Percentiles rank a stretch among this genome's conserved stretches.
phyloP scores from a whole-genome alignment of 2,888 invertebrate genomes.

The Caenorhabditis sp. region DNA sequence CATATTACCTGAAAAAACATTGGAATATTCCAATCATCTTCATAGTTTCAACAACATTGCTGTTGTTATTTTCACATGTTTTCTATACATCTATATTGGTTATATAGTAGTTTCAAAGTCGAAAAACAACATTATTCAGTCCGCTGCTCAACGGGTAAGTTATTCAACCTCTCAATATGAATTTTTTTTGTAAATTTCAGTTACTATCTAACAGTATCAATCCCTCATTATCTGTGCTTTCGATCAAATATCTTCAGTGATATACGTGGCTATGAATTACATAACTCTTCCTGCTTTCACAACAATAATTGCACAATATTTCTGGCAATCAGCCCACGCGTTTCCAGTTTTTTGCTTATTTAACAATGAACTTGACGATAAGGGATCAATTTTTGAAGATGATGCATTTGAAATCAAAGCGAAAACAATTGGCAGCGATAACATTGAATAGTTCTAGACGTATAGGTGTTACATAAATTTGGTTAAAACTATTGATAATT shows the following conservation, averaged over 20 bases:
- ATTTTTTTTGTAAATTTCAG: no score
- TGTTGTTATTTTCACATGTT: background rate
- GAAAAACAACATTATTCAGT: no score
- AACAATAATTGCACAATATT: background rate
- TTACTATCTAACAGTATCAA: background rate
- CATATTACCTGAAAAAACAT: background rate
- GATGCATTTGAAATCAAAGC: no score
- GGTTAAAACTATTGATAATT: no score
- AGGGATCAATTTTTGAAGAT: background rate
- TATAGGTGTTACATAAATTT: no score
- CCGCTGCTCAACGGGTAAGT: no score
- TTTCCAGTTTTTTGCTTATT: background rate
- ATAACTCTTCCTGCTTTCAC: background rate
- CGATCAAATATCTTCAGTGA: background rate
- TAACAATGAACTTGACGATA: background rate
- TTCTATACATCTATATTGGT: no score
- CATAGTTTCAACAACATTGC: background rate
- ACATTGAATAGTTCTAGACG: no score
- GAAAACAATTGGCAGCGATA: no score
- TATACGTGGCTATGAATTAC: background rate
- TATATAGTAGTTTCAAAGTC: no score
- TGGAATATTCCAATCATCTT: background rate
- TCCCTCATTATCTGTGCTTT: background rate
- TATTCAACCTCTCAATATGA: no score
- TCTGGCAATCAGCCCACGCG: background rate